phyloP scores from a whole-genome alignment of 2,797 vertebrate genomes.

The Sparus aurata region DNA sequence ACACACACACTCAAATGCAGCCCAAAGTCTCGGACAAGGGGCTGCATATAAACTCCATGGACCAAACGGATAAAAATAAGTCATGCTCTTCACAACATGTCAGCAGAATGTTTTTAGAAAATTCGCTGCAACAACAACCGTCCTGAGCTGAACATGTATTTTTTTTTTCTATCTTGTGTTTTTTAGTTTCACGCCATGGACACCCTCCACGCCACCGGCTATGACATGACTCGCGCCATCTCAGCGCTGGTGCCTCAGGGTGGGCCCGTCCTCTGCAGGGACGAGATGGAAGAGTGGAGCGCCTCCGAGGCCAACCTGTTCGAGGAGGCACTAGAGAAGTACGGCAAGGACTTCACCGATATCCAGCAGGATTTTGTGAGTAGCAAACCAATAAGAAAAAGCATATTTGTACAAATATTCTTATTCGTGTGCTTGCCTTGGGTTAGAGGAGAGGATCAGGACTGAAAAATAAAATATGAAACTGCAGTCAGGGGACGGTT shows the following conservation, averaged over 20 bases:
- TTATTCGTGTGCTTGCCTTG: background rate
- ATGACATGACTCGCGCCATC: constrained; percentile 96
- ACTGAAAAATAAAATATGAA: background rate
- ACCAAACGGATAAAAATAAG: constrained; percentile 18
- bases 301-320: constrained; percentile 97
- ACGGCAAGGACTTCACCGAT: constrained; percentile 97
- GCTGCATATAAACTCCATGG: constrained; percentile 30
- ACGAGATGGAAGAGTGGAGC: constrained; percentile 99
- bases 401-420: background rate
- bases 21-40: constrained; percentile 18
- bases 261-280: constrained; percentile 95
- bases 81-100: constrained; percentile 5
- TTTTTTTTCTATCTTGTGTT: background rate
- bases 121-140: background rate
- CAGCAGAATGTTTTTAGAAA: background rate
- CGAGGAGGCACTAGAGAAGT: constrained; percentile 97
- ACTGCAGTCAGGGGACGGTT: background rate
- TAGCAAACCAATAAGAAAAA: constrained; percentile 43
- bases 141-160: background rate
- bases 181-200: constrained; percentile 97
- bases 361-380: constrained; percentile 99
- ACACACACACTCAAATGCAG: constrained; percentile 26
- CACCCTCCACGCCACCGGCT: constrained; percentile 93
- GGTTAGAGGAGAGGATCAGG: background rate
- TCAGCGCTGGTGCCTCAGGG: constrained; percentile 97